A percentile compares a stretch with the other conserved stretches of the same genome.
phyloP scores from a whole-genome alignment of 2,797 vertebrate genomes.

The Artibeus jamaicensis region DNA sequence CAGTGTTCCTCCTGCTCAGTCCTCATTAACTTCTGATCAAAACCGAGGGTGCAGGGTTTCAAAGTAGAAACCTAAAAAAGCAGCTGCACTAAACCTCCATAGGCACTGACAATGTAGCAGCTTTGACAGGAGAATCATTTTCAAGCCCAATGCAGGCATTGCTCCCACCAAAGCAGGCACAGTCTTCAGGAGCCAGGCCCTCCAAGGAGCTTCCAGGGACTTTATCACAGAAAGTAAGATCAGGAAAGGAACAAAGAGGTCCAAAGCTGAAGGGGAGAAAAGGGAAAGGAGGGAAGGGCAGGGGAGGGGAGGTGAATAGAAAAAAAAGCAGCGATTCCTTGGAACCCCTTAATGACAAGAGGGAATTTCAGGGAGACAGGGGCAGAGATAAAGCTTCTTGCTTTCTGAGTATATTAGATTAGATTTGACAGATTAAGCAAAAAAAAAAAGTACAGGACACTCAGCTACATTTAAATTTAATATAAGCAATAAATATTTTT shows the following conservation, averaged over 20 bases:
- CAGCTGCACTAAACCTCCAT: neutral
- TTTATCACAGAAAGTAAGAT: neutral
- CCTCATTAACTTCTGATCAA: neutral
- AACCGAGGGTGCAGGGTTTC: neutral
- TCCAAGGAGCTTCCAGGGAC: no score
- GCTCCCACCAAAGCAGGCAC: no score
- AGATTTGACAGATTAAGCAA: neutral
- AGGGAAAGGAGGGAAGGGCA: neutral
- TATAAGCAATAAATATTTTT: neutral
- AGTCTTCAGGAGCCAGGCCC: neutral
- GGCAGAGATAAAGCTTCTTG: neutral
- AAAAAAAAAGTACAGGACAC: neutral
- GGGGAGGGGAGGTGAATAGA: neutral
- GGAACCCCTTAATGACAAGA: neutral
- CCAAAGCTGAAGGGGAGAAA: no score
- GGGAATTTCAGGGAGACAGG: neutral
- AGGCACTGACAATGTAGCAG: neutral
- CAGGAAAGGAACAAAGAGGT: neutral
- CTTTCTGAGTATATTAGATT: neutral
- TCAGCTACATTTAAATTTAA: neutral
- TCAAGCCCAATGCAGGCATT: fast-evolving
- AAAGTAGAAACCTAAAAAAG: neutral
- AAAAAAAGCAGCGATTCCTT: fast-evolving
- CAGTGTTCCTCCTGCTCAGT: neutral
- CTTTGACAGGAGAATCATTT: neutral